phyloP scores from a whole-genome alignment of 2,113 vertebrate genomes.

The Sula dactylatra region DNA sequence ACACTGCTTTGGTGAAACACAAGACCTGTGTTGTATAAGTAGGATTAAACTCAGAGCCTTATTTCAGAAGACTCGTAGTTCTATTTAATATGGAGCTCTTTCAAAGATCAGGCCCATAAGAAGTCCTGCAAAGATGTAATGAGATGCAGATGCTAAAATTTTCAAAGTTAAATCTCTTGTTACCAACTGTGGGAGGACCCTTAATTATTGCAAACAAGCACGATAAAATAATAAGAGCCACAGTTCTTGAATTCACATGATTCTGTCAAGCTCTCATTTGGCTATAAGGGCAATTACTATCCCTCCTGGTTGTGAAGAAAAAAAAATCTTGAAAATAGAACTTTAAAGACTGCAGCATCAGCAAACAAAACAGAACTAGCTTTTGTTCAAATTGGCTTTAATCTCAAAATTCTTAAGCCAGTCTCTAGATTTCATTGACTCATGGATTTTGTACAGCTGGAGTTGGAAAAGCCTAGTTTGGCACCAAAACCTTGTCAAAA shows the following conservation, averaged over 20 bases:
- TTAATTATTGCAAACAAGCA: slow-evolving; percentile 4
- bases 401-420: background rate
- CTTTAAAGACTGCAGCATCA: background rate
- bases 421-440: background rate
- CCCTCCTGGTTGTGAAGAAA: background rate
- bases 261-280: background rate
- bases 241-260: background rate
- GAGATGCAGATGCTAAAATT: slow-evolving; percentile 30
- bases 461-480: background rate
- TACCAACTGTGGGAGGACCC: background rate
- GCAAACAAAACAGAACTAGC: background rate
- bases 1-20: slow-evolving; percentile 9
- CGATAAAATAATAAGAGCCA: background rate
- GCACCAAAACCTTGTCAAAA: background rate
- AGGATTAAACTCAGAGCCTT: slow-evolving; percentile 3
- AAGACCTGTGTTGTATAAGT: background rate
- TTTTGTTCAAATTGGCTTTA: background rate
- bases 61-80: background rate
- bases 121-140: slow-evolving; percentile 13
- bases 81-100: background rate
- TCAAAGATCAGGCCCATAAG: background rate
- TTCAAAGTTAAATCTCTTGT: slow-evolving; percentile 5
- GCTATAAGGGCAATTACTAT: background rate
- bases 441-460: background rate
- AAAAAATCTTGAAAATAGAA: background rate